Percentiles rank a stretch among this genome's conserved stretches.
phyloP scores from a whole-genome alignment of 1,140 invertebrate genomes.

The Drosophila tsacasi region DNA sequence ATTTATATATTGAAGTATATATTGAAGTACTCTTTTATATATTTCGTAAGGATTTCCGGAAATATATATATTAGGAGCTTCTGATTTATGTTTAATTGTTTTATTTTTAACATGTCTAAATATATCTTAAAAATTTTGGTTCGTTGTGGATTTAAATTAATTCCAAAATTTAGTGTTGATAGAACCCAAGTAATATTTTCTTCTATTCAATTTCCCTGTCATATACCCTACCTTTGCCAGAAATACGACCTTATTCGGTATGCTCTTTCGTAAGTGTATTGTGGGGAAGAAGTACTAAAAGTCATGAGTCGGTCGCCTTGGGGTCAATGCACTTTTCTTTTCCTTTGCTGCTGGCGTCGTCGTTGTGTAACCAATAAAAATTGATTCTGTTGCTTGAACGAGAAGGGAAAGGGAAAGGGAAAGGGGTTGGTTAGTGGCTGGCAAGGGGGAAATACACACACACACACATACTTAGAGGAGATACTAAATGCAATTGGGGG shows the following conservation, averaged over 20 bases:
- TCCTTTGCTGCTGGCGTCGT: conserved; percentile 55
- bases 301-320: conserved; percentile 59
- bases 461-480: conserved; percentile 27
- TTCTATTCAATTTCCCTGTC: neutral
- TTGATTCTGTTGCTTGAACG: conserved; percentile 74
- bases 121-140: too few species aligned
- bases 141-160: neutral
- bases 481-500: conserved; percentile 62
- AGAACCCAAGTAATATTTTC: too few species aligned
- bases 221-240: neutral
- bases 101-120: too few species aligned
- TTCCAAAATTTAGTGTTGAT: neutral
- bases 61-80: neutral
- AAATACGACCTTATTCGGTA: neutral
- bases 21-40: neutral
- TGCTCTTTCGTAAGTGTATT: conserved; percentile 6
- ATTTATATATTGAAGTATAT: neutral
- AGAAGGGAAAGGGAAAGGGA: neutral
- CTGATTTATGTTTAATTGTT: neutral
- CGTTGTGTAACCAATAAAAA: conserved; percentile 82
- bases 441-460: conserved; percentile 4
- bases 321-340: conserved; percentile 73
- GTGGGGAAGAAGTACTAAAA: conserved; percentile 71
- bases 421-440: neutral
- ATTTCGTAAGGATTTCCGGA: too few species aligned